Evolutionary conservation across 2,113 vertebrate genomes (phyloP).

Genomic region (Scomber scombrus): DNA sequence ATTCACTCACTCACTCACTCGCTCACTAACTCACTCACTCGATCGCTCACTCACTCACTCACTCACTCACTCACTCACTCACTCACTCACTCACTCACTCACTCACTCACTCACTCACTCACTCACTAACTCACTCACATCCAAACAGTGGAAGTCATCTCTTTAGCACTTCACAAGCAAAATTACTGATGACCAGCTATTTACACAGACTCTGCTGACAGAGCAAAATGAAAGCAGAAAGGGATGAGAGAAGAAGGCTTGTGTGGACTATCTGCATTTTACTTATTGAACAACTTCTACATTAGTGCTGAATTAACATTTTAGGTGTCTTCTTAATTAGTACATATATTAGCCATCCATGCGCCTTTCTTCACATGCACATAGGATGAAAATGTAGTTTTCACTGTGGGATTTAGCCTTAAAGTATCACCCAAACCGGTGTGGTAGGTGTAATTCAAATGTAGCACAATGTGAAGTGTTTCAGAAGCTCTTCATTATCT

Average conservation of each 20-base stretch:
- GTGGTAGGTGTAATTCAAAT: background rate
- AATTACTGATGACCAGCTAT: slow-evolving; percentile 24
- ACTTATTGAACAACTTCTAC: slow-evolving; percentile 15
- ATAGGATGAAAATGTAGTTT: background rate
- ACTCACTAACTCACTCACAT: background rate
- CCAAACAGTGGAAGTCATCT: background rate
- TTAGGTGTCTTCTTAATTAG: slow-evolving; percentile 30
- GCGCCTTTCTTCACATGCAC: background rate
- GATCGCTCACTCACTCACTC: no score
- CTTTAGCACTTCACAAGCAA: slow-evolving; percentile 29
- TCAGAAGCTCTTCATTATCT: slow-evolving; percentile 36
- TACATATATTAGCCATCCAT: background rate
- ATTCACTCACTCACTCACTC: background rate
- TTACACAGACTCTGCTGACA: slow-evolving; percentile 31
- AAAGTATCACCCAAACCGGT: background rate
- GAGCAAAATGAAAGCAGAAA: slow-evolving; percentile 19
- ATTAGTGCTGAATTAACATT: slow-evolving; percentile 30
- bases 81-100: no score
- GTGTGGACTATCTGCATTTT: slow-evolving; percentile 14
- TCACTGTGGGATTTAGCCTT: background rate
- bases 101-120: no score
- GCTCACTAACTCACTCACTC: background rate
- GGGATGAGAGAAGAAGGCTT: background rate
- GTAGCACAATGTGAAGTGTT: background rate
- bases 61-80: background rate